A percentile compares a stretch with the other conserved stretches of the same genome.
phyloP scores from a whole-genome alignment of 2,113 vertebrate genomes.

The Pycnonotus jocosus region DNA sequence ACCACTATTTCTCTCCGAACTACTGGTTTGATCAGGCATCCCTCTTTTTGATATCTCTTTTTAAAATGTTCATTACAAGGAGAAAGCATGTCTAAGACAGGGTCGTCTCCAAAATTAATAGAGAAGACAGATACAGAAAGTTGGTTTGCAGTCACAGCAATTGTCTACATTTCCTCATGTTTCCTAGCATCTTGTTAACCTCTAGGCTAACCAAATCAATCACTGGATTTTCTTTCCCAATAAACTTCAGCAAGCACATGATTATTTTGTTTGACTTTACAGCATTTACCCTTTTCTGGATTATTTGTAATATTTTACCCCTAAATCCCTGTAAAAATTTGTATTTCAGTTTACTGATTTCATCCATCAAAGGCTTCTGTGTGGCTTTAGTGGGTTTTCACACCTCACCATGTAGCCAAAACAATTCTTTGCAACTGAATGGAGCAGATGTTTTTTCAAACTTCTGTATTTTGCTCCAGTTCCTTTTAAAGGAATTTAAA shows the following conservation, averaged over 20 bases:
- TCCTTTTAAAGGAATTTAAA: not conserved
- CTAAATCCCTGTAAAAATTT: not conserved
- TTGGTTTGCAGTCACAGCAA: not conserved
- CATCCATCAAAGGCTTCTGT: not conserved
- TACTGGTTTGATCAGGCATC: not conserved
- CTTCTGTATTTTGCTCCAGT: not conserved
- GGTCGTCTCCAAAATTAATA: not conserved
- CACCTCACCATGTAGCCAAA: not conserved
- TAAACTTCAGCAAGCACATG: not conserved
- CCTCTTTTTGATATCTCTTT: not conserved
- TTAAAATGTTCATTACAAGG: not conserved
- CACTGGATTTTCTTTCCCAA: not conserved
- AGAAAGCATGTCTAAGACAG: not conserved
- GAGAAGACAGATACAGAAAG: not conserved
- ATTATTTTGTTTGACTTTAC: not conserved
- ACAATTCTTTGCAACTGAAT: not conserved
- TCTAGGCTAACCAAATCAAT: not conserved
- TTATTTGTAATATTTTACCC: not conserved
- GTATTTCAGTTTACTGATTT: not conserved
- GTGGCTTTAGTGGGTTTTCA: not conserved
- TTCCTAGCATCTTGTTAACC: not conserved
- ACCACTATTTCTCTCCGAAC: not conserved
- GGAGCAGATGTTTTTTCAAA: not conserved
- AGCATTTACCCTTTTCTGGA: not conserved
- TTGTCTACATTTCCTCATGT: not conserved